A percentile compares a stretch with the other conserved stretches of the same genome.
Conservation (phyloP, 2,888 invertebrate species). For the Nymphalis c-album region DNA sequence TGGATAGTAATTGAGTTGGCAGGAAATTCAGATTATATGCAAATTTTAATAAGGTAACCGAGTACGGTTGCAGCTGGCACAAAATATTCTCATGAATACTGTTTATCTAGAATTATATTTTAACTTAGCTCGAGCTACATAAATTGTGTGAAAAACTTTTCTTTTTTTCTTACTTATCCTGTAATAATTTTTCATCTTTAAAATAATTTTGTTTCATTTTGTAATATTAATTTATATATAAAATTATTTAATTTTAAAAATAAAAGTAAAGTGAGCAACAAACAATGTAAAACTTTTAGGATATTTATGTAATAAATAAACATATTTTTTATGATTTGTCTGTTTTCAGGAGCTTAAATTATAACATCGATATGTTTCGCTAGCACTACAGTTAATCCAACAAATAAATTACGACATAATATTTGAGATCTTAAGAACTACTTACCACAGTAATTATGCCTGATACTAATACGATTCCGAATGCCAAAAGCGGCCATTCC, state of each 20-base stretch:
- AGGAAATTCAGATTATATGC: slow-evolving; percentile 44
- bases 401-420: neutral
- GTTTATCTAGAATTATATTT: slow-evolving; percentile 31
- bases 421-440: slow-evolving; percentile 18
- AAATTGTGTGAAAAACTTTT: slow-evolving; percentile 8
- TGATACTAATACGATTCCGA: slow-evolving; percentile 78
- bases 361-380: too few species aligned
- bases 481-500: slow-evolving; percentile 81
- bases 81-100: slow-evolving; percentile 38
- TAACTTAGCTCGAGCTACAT: neutral
- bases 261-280: too few species aligned
- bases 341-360: too few species aligned
- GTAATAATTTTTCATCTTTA: neutral
- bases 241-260: too few species aligned
- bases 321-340: too few species aligned
- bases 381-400: too few species aligned
- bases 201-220: neutral
- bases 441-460: slow-evolving; percentile 84
- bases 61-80: slow-evolving; percentile 43
- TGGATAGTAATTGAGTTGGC: slow-evolving; percentile 43
- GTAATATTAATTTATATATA: too few species aligned
- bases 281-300: too few species aligned
- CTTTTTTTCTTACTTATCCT: neutral
- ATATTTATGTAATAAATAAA: too few species aligned
- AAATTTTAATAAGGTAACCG: slow-evolving; percentile 46